These are phyloP conservation scores for Manduca sexta DNA, from an alignment of 1,140 invertebrate species.

Conservation along the genomic window DNA sequence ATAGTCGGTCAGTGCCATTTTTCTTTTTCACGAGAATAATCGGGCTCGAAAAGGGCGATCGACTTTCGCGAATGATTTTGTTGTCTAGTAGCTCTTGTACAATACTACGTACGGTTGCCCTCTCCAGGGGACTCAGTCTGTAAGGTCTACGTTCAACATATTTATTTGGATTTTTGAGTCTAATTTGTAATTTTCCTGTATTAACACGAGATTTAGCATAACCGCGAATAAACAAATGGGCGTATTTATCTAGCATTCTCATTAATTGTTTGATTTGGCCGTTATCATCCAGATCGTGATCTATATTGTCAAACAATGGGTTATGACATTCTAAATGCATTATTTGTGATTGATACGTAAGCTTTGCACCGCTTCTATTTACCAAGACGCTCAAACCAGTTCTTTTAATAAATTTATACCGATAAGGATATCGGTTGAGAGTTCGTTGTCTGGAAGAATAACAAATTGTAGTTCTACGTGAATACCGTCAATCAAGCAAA, in stretches of 20 bases:
- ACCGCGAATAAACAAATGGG: constrained; percentile 24
- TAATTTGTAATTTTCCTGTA: constrained; percentile 19
- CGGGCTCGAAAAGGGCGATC: constrained; percentile 30
- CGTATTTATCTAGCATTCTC: constrained; percentile 22
- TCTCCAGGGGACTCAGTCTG: constrained; percentile 15
- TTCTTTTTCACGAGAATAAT: constrained; percentile 24
- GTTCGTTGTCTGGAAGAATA: constrained; percentile 22
- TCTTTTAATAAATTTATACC: constrained; percentile 16
- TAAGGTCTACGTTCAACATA: constrained; percentile 20
- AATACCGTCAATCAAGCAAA: constrained; percentile 20
- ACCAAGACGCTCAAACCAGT: constrained; percentile 17
- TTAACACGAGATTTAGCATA: constrained; percentile 23
- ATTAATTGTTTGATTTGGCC: constrained; percentile 11
- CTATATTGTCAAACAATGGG: constrained; percentile 8
- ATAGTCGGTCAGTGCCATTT: constrained; percentile 18
- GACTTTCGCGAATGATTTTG: constrained; percentile 43
- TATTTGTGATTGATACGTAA: constrained; percentile 3
- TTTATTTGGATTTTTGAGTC: constrained; percentile 14
- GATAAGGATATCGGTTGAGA: constrained; percentile 21
- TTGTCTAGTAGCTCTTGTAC: constrained; percentile 13
- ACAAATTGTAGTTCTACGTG: constrained; percentile 23
- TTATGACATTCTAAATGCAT: constrained; percentile 9
- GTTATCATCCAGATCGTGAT: constrained; percentile 8
- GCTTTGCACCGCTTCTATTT: constrained; percentile 4
- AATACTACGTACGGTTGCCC: constrained; percentile 17